Evolutionary conservation across 2,888 invertebrate species (phyloP).

Genomic region (Mongoloraphidia duomilia): DNA sequence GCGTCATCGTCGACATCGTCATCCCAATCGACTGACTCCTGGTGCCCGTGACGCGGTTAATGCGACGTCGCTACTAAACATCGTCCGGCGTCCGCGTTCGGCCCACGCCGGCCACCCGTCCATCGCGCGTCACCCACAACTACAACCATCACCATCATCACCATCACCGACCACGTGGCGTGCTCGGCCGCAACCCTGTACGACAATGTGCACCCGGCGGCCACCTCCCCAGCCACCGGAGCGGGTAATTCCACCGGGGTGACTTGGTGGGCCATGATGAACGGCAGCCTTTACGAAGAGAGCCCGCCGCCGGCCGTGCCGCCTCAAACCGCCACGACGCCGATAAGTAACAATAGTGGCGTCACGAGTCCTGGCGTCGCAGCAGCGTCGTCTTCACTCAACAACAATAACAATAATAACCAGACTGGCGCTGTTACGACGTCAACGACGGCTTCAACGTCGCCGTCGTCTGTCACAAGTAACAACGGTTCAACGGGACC

Average conservation of each 20-base stretch:
- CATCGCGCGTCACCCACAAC: slow-evolving; percentile 15
- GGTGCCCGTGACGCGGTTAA: neutral
- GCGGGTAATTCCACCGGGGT: slow-evolving; percentile 72
- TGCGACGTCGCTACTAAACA: neutral
- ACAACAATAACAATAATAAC: slow-evolving; percentile 32
- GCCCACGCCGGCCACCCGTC: slow-evolving; percentile 25
- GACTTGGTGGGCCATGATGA: slow-evolving; percentile 77
- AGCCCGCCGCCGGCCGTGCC: slow-evolving; percentile 35
- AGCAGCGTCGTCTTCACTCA: slow-evolving; percentile 37
- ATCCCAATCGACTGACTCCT: slow-evolving; percentile 7
- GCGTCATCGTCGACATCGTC: slow-evolving; percentile 15
- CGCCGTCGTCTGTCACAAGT: slow-evolving; percentile 45
- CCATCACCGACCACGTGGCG: slow-evolving; percentile 61
- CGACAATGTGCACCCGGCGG: slow-evolving; percentile 63
- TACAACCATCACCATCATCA: slow-evolving; percentile 41
- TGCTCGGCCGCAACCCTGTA: slow-evolving; percentile 69
- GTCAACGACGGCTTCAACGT: slow-evolving; percentile 44
- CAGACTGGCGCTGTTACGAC: slow-evolving; percentile 34
- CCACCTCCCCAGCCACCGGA: slow-evolving; percentile 64
- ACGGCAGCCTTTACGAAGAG: slow-evolving; percentile 67
- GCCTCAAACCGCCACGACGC: slow-evolving; percentile 26
- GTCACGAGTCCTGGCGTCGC: slow-evolving; percentile 17
- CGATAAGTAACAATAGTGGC: slow-evolving; percentile 30
- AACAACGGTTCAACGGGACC: slow-evolving; percentile 58
- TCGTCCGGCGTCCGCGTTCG: slow-evolving; percentile 1